Evolutionary conservation across 2,797 vertebrate species (phyloP).

Genomic region (Lepus townsendii): DNA sequence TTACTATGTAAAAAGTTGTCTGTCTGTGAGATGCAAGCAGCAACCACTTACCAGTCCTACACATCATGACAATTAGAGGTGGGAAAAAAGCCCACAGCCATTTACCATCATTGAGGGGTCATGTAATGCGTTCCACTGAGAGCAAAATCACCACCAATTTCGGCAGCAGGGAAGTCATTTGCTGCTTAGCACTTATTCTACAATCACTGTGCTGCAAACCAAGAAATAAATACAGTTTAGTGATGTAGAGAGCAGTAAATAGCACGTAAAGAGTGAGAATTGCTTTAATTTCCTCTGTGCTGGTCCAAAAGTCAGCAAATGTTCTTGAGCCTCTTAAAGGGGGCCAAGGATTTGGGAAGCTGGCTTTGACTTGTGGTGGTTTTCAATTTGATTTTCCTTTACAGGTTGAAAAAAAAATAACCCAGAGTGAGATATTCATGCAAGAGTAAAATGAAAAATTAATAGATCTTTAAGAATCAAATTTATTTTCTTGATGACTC

Average conservation of each 20-base stretch:
- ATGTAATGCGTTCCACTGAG: constrained; percentile 25
- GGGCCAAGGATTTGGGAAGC: constrained; percentile 46
- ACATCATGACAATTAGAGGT: neutral
- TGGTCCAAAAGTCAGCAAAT: constrained; percentile 67
- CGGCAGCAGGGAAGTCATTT: constrained; percentile 54
- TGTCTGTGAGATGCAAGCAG: neutral
- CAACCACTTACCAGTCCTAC: neutral
- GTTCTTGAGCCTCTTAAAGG: constrained; percentile 58
- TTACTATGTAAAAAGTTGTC: neutral
- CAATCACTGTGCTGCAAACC: constrained; percentile 70
- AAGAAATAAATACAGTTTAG: constrained; percentile 76
- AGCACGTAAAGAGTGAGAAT: constrained; percentile 54
- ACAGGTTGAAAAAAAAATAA: constrained; percentile 24
- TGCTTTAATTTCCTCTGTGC: constrained; percentile 75
- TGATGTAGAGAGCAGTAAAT: constrained; percentile 66
- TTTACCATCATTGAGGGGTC: constrained; percentile 20
- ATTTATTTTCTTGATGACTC: constrained; percentile 13
- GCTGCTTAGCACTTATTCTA: constrained; percentile 61
- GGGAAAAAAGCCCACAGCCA: neutral
- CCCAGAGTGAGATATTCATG: constrained; percentile 52
- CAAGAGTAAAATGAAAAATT: constrained; percentile 53
- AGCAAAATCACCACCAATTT: constrained; percentile 58
- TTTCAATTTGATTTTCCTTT: constrained; percentile 69
- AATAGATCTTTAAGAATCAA: constrained; percentile 51
- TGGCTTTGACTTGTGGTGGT: constrained; percentile 15